Evolutionary conservation across 2,113 vertebrate species (phyloP).

Genomic region (Lophius piscatorius): DNA sequence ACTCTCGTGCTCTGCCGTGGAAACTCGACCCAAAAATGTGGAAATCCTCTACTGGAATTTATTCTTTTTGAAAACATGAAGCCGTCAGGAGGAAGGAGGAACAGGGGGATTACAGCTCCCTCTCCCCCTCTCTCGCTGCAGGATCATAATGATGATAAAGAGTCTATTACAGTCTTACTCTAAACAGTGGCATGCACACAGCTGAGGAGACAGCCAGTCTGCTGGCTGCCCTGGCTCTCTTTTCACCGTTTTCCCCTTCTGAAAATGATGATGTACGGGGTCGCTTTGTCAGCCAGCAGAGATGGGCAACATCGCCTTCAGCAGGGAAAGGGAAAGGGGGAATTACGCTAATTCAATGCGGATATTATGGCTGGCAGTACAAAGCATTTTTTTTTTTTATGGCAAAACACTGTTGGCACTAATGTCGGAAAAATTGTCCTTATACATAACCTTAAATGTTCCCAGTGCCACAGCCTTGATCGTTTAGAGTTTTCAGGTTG

Average conservation of each 20-base stretch:
- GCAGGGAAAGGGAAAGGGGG: not conserved
- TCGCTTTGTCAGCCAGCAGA: slow-evolving; percentile 42
- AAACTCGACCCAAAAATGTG: slow-evolving; percentile 70
- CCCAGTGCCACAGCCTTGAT: slow-evolving; percentile 13
- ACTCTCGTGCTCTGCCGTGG: slow-evolving; percentile 44
- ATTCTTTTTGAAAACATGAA: slow-evolving; percentile 68
- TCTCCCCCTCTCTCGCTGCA: slow-evolving; percentile 54
- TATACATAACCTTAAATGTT: slow-evolving; percentile 6
- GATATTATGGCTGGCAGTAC: slow-evolving; percentile 18
- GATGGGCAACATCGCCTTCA: slow-evolving; percentile 21
- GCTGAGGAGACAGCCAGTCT: slow-evolving; percentile 72
- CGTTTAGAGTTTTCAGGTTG: slow-evolving; percentile 12
- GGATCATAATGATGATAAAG: slow-evolving; percentile 76
- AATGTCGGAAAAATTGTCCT: slow-evolving; percentile 1
- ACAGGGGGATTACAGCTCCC: slow-evolving; percentile 60
- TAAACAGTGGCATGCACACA: slow-evolving; percentile 70
- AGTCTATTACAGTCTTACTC: slow-evolving; percentile 75
- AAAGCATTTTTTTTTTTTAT: slow-evolving; percentile 15
- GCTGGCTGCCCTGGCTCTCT: slow-evolving; percentile 49
- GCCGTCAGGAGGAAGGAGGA: slow-evolving; percentile 44
- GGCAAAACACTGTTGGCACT: slow-evolving; percentile 13
- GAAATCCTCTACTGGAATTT: slow-evolving; percentile 73
- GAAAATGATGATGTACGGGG: slow-evolving; percentile 40
- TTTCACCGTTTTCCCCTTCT: slow-evolving; percentile 45
- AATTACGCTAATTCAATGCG: slow-evolving; percentile 28